A percentile compares a stretch with the other conserved stretches of the same genome.
These are phyloP conservation scores for Heterodera filipjevi DNA, from an alignment of 2,888 invertebrate species.

Conservation along the genomic window DNA sequence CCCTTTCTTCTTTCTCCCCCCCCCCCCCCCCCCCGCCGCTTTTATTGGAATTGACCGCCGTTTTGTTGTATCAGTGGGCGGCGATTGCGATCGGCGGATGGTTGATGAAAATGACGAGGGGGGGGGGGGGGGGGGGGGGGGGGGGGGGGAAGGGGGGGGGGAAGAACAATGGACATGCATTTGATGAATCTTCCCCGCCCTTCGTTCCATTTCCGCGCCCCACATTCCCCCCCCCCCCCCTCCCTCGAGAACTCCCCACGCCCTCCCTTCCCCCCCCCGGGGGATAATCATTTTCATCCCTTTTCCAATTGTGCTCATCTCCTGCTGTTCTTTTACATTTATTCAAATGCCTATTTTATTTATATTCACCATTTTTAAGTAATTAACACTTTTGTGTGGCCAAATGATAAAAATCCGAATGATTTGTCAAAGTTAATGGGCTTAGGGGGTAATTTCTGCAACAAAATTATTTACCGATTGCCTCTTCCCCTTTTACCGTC, in stretches of 20 bases:
- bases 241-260: background rate
- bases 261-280: background rate
- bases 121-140: background rate
- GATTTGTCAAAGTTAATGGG: no score
- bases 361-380: no score
- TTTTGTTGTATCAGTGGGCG: background rate
- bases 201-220: conserved; percentile 8
- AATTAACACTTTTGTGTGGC: no score
- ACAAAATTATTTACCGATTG: no score
- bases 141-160: background rate
- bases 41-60: conserved; percentile 8
- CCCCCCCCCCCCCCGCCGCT: background rate
- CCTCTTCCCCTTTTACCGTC: no score
- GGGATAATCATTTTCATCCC: background rate
- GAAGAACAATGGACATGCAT: background rate
- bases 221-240: background rate
- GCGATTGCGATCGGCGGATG: conserved; percentile 1
- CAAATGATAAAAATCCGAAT: no score
- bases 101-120: background rate
- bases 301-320: background rate
- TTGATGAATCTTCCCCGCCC: background rate
- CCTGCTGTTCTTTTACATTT: background rate
- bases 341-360: background rate
- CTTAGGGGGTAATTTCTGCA: no score
- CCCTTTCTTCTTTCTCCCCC: no score